These are phyloP conservation scores for Drosophila mettleri DNA, from an alignment of 2,888 invertebrate species.

Conservation along the genomic window DNA sequence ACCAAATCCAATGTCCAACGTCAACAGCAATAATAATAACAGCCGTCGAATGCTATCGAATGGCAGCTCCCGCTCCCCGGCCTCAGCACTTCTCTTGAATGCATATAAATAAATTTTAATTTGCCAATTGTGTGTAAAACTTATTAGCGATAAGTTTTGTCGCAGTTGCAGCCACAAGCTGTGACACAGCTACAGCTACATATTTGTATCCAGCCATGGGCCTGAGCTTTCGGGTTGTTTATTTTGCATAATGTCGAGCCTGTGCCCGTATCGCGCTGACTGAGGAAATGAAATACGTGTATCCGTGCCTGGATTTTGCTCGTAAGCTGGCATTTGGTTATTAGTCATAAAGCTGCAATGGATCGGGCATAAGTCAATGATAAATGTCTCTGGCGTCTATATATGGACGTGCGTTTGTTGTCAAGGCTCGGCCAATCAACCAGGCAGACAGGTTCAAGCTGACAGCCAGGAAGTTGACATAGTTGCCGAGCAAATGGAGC, in stretches of 20 bases:
- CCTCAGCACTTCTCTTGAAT: conserved; percentile 2
- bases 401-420: background rate
- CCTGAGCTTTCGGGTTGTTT: conserved; percentile 45
- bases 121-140: conserved; percentile 76
- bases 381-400: conserved; percentile 19
- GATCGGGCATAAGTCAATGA: conserved; percentile 64
- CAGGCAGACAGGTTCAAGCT: conserved; percentile 32
- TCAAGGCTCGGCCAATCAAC: conserved; percentile 31
- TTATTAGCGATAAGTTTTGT: conserved; percentile 78
- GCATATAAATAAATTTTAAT: conserved; percentile 75
- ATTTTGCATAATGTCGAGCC: conserved; percentile 41
- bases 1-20: conserved; percentile 22
- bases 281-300: conserved; percentile 53
- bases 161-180: conserved; percentile 34
- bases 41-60: conserved; percentile 51
- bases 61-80: conserved; percentile 13
- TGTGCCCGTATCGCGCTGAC: conserved; percentile 30
- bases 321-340: conserved; percentile 62
- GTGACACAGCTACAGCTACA: conserved; percentile 7
- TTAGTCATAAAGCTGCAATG: conserved; percentile 69
- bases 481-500: conserved; percentile 11
- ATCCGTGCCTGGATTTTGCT: conserved; percentile 21
- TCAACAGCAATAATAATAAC: conserved; percentile 38
- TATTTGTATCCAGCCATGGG: conserved; percentile 27
- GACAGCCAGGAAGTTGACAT: conserved; percentile 12